A percentile compares a stretch with the other conserved stretches of the same genome.
Conservation (phyloP, 2,797 vertebrate species). For the Catamblyrhynchus diadema region DNA sequence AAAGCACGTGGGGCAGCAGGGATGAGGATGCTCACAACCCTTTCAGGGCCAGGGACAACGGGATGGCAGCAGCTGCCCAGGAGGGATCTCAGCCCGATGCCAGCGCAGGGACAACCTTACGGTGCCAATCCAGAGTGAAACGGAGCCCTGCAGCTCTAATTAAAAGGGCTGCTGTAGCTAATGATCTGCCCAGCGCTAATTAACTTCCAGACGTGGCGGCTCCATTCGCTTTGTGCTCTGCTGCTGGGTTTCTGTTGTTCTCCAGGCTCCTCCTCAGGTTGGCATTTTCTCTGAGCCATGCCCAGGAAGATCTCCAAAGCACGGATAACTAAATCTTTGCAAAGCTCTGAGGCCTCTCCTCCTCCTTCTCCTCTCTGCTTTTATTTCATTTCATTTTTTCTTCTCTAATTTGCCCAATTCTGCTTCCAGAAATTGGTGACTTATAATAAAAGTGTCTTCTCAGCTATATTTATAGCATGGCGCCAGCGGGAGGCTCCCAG, state of each 20-base stretch:
- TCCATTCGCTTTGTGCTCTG: background rate
- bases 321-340: background rate
- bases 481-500: background rate
- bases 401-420: background rate
- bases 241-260: background rate
- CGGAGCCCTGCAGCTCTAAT: constrained; percentile 32
- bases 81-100: background rate
- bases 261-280: background rate
- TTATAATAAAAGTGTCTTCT: constrained; percentile 58
- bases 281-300: rapidly evolving
- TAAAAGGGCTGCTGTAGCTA: constrained; percentile 51
- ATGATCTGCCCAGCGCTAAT: constrained; percentile 61
- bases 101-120: background rate
- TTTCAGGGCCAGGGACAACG: rapidly evolving
- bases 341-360: background rate
- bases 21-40: background rate
- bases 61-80: background rate
- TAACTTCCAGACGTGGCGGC: constrained; percentile 21
- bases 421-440: constrained; percentile 23
- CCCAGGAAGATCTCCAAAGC: background rate
- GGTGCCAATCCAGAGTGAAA: background rate
- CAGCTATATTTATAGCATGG: constrained; percentile 23
- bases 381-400: background rate
- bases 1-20: background rate
- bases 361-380: background rate